These are phyloP conservation scores for Fulica atra DNA, from an alignment of 2,113 vertebrate genomes.

Conservation along the genomic window DNA sequence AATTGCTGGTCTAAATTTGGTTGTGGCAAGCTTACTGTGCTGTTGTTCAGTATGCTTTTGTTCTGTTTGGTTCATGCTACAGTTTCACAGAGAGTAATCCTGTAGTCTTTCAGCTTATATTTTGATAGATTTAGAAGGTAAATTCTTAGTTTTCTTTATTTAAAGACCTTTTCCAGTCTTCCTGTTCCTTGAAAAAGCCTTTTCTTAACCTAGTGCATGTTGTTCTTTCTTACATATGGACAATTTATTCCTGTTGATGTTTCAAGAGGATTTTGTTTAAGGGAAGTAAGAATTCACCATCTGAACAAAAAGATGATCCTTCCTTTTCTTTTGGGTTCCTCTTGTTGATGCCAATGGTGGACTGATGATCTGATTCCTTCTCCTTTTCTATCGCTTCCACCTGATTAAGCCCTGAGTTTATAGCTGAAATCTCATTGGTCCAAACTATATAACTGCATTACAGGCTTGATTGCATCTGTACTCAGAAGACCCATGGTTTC, in stretches of 20 bases:
- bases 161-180: not conserved
- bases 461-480: not conserved
- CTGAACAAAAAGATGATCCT: not conserved
- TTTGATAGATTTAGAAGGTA: not conserved
- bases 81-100: not conserved
- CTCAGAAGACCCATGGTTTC: not conserved
- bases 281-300: not conserved
- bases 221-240: not conserved
- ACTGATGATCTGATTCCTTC: not conserved
- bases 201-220: not conserved
- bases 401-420: not conserved
- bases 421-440: not conserved
- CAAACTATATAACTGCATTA: not conserved
- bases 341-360: not conserved
- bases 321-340: not conserved
- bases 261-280: not conserved
- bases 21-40: not conserved
- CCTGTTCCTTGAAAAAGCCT: not conserved
- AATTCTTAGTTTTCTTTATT: not conserved
- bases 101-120: not conserved
- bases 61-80: not conserved
- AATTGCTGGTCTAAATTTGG: not conserved
- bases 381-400: not conserved
- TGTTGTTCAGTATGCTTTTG: not conserved
- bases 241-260: not conserved